A percentile compares a stretch with the other conserved stretches of the same genome.
Evolutionary conservation across 1,140 invertebrate species (phyloP).

Genomic region (Lineus longissimus): DNA sequence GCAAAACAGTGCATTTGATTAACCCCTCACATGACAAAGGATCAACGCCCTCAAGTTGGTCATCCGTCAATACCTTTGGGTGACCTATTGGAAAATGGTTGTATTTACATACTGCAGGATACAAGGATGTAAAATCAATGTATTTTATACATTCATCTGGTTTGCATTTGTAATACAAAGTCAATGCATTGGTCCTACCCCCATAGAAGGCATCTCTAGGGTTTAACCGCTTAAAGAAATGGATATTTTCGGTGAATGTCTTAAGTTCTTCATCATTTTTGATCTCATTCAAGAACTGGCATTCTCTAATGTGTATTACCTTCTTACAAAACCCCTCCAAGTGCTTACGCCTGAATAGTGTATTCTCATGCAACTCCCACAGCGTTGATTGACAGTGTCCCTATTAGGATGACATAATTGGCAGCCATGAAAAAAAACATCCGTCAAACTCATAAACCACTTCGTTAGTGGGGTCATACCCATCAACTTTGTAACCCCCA

Average conservation of each 20-base stretch:
- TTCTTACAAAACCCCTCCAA: slow-evolving; percentile 15
- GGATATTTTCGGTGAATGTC: slow-evolving; percentile 14
- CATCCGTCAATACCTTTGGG: slow-evolving; percentile 38
- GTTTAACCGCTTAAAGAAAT: slow-evolving; percentile 17
- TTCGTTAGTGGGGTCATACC: slow-evolving; percentile 1
- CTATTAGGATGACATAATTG: slow-evolving; percentile 20
- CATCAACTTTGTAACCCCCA: slow-evolving; percentile 13
- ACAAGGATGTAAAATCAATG: slow-evolving; percentile 45
- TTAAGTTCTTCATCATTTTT: slow-evolving; percentile 7
- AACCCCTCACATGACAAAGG: slow-evolving; percentile 30
- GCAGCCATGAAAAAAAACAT: slow-evolving; percentile 32
- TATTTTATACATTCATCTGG: slow-evolving; percentile 44
- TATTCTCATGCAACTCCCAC: slow-evolving; percentile 16
- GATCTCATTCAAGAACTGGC: slow-evolving; percentile 21
- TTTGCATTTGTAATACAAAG: slow-evolving; percentile 28
- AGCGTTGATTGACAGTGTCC: slow-evolving; percentile 7
- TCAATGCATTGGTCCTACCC: slow-evolving; percentile 42
- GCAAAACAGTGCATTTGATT: slow-evolving; percentile 18
- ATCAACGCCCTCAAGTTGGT: slow-evolving; percentile 26
- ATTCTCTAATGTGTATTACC: slow-evolving; percentile 25
- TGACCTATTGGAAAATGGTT: slow-evolving; percentile 43
- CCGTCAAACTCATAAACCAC: slow-evolving; percentile 26
- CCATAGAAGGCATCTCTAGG: slow-evolving; percentile 43
- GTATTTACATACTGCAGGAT: slow-evolving; percentile 25
- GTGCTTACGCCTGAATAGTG: slow-evolving; percentile 11